Evolutionary conservation across 2,113 vertebrate species (phyloP), one percentile per base, ranked within the genome.

Genomic region (Archocentrus centrarchus): DNA sequence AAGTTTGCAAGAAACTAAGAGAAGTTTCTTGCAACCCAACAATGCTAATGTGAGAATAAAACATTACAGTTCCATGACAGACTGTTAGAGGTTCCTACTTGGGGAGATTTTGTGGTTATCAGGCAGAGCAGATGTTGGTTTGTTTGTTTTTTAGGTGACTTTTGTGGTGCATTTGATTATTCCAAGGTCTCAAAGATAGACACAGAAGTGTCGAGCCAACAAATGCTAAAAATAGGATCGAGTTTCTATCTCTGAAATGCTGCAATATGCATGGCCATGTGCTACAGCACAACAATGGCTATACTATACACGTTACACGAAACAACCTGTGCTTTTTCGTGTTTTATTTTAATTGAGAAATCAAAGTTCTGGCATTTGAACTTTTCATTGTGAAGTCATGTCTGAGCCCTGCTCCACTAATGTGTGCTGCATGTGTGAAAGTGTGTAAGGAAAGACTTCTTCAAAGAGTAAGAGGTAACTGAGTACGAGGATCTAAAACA

Each of bases 401-500:
- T 84, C 79, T 22, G 55, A 92, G 84, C 73, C 39, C 75, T 77
- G 27, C 81, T 91, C 84, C 37, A 70, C 88, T 95, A 91, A 94
- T 92, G 92, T 87, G 84, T 81, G 88, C 77, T 93, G 88, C 93
- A 92, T 94, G 91, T 94, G 93, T 93, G 91, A 94, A 94, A 89
- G 85, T 87, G 90, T 94, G 92, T 92, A 94, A 94, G 91, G 68
- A 87, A 96, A 94, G 93, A 93, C 88, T 92, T 93, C 93, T 95
- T 95, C 94, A 94, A 94, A 93, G 93, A 83, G 75, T 82, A 87
- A 88, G 90, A 92, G 88, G 92, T 95, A 95, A 95, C 94, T 87
- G 91, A 95, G 92, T 95, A 88, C 59, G 88, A 91, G 61, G 88
- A 90, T 92, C 93, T 94, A 93, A 95, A 95, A 95, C 94, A 95